Evolutionary conservation across 2,797 vertebrate species (phyloP).

Genomic region (Benthosema pterotum): DNA sequence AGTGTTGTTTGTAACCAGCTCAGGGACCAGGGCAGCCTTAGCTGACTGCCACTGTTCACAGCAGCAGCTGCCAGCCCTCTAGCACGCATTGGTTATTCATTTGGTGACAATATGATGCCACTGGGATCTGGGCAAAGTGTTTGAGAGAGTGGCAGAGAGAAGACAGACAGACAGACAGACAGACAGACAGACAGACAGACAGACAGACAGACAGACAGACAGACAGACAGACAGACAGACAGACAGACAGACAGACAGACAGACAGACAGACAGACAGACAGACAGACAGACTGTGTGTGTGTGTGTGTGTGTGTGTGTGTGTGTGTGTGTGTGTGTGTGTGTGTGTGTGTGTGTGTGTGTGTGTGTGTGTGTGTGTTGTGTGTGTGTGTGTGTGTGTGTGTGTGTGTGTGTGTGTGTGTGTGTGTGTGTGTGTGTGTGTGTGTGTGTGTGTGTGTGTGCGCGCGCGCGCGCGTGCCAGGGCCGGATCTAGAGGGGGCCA

Average conservation of each 20-base stretch:
- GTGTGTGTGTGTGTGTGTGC: conserved; percentile 5
- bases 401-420: conserved; percentile 11
- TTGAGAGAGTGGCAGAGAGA: too few species aligned
- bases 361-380: conserved; percentile 10
- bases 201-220: too few species aligned
- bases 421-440: not conserved
- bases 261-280: too few species aligned
- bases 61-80: conserved; percentile 33
- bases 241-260: too few species aligned
- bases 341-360: conserved; percentile 19
- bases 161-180: too few species aligned
- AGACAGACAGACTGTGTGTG: too few species aligned
- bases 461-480: not conserved
- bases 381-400: too few species aligned
- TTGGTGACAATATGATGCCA: conserved; percentile 19
- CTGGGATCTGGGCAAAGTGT: conserved; percentile 11
- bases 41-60: conserved; percentile 36
- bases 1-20: conserved; percentile 38
- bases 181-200: too few species aligned
- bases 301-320: too few species aligned
- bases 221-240: too few species aligned
- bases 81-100: conserved; percentile 41
- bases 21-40: conserved; percentile 39
- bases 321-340: conserved; percentile 13
- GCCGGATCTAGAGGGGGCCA: too few species aligned